Percentiles rank a stretch among this genome's conserved stretches.
Evolutionary conservation across 2,113 vertebrate species (phyloP).

Genomic region (Myiopsitta monachus): DNA sequence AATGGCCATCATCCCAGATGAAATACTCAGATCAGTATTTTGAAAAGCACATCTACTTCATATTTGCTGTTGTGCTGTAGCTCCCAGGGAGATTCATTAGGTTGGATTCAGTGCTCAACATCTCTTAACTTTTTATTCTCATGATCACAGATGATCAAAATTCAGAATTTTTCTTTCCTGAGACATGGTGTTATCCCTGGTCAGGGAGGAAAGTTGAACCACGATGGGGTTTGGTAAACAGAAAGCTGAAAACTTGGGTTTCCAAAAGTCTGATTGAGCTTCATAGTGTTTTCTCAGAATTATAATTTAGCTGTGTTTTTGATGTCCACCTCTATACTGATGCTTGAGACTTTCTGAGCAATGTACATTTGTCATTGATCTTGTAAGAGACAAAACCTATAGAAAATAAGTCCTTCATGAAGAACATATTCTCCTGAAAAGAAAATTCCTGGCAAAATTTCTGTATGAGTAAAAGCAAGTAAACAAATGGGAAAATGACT

Average conservation of each 20-base stretch:
- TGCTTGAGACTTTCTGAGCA: neutral
- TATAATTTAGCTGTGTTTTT: neutral
- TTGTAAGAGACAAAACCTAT: neutral
- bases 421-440: neutral
- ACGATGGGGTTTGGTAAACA: fast-evolving
- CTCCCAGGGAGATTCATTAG: neutral
- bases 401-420: neutral
- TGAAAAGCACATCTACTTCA: neutral
- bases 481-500: neutral
- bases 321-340: neutral
- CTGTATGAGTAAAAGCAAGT: neutral
- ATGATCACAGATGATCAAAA: neutral
- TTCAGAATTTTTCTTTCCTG: neutral
- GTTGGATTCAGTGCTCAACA: neutral
- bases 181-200: neutral
- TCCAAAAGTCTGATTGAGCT: neutral
- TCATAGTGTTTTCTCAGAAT: neutral
- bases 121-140: neutral
- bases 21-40: neutral
- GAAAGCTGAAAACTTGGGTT: neutral
- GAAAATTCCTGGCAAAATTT: neutral
- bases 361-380: neutral
- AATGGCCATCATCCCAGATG: neutral
- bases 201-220: neutral
- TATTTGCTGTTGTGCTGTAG: neutral